A percentile compares a stretch with the other conserved stretches of the same genome.
Conservation (phyloP, 2,888 invertebrate genomes). For the Crepidodera aurea region DNA sequence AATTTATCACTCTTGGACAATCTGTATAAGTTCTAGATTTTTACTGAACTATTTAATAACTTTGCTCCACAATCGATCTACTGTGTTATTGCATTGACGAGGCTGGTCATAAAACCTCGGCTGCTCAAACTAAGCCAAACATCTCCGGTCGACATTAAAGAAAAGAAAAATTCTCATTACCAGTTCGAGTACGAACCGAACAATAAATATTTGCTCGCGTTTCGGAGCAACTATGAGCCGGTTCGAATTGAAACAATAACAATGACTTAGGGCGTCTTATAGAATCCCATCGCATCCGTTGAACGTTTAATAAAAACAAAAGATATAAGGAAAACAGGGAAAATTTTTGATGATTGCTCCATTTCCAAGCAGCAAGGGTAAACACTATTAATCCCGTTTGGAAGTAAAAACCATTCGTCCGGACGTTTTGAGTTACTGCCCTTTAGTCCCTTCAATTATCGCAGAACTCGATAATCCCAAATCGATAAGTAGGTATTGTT, state of each 20-base stretch:
- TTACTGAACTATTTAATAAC: background rate
- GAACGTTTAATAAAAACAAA: slow-evolving; percentile 46
- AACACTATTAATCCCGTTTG: slow-evolving; percentile 54
- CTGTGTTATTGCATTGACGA: background rate
- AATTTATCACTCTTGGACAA: background rate
- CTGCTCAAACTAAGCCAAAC: background rate
- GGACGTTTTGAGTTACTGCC: slow-evolving; percentile 51
- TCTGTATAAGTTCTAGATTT: background rate
- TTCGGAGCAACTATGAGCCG: slow-evolving; percentile 9
- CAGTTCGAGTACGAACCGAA: slow-evolving; percentile 1
- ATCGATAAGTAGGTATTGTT: too few relatives aligned
- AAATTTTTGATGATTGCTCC: slow-evolving; percentile 53
- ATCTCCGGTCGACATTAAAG: background rate
- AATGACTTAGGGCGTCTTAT: slow-evolving; percentile 44
- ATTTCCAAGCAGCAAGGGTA: slow-evolving; percentile 51
- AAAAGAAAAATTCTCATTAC: slow-evolving; percentile 14
- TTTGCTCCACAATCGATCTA: background rate
- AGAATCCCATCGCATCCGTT: slow-evolving; percentile 44
- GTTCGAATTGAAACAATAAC: slow-evolving; percentile 42
- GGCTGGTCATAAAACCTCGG: background rate
- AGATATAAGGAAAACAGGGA: slow-evolving; percentile 30
- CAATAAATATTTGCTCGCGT: slow-evolving; percentile 24
- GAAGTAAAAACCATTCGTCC: slow-evolving; percentile 51
- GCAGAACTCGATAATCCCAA: slow-evolving; percentile 21
- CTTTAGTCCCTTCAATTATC: slow-evolving; percentile 28